These are phyloP conservation scores for Pachypeltis micranthus DNA, from an alignment of 1,140 invertebrate genomes.

Conservation along the genomic window DNA sequence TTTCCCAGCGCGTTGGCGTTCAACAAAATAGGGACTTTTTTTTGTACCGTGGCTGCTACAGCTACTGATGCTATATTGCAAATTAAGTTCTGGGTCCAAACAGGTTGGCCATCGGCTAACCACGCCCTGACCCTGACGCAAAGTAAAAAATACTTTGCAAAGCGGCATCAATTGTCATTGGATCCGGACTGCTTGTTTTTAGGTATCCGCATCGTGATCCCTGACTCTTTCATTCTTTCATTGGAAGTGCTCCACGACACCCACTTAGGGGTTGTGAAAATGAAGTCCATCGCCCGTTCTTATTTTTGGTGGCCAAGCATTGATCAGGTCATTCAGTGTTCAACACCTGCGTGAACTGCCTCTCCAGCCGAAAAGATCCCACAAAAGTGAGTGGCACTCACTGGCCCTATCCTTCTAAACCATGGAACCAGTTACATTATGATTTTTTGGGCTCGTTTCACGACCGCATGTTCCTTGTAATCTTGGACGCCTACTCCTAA, in stretches of 20 bases:
- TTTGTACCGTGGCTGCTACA: no score
- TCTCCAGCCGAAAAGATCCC: no score
- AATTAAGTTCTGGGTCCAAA: neutral
- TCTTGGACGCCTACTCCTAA: neutral
- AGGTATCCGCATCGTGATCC: neutral
- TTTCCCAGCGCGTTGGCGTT: neutral
- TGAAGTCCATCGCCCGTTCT: neutral
- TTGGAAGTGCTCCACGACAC: no score
- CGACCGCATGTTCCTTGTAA: neutral
- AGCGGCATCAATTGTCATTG: neutral
- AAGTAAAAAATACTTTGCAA: neutral
- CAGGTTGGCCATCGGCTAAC: neutral
- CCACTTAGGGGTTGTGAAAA: neutral
- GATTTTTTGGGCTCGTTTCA: neutral
- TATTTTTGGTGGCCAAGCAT: neutral
- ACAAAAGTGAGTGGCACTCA: neutral
- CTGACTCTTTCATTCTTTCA: neutral
- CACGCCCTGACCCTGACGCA: neutral
- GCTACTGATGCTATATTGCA: neutral
- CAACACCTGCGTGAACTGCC: neutral
- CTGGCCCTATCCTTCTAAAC: neutral
- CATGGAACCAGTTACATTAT: neutral
- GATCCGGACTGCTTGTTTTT: neutral
- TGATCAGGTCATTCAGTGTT: neutral
- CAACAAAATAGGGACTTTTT: neutral